Base-by-base conservation (phyloP, 1,140 invertebrate species). In the Babylonia areolata region DNA sequence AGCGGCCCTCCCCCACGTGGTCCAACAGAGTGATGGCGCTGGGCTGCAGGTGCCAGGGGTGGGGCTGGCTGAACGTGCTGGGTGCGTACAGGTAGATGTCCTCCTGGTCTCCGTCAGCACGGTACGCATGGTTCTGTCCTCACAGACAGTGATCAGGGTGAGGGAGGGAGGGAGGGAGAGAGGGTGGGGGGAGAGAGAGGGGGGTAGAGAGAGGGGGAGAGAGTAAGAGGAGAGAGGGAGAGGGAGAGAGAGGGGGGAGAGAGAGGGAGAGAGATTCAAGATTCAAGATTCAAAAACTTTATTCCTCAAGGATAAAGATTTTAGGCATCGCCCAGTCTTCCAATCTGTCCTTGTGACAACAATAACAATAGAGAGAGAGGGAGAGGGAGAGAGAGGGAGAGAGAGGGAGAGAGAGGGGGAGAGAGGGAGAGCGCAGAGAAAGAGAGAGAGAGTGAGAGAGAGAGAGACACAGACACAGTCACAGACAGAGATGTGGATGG, bases 81-180 rank as follows among this genome's bases (percentile, higher is more conserved):
- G 58, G 80, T 5, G 85, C 87, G 71, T 89, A 88, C 42, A 88
- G 33, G 69, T 81, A 86, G 3, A 86, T 40, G 3, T 86, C 85
- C 40, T 86, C 85, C 40, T 46, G 42, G 42, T 46, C 42, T 12
- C 42, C 42, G 5, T 46, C 5, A 6, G 42, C 5, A 5, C 15
- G 42, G 42, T 46, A 20, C 3, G 58, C n/a, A 23, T 64, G 3
- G 58, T 64, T 64, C 17, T 20, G n/a, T n/a, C n/a, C n/a, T n/a
- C n/a, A n/a, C n/a, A n/a, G n/a, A n/a, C n/a, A n/a, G n/a, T n/a
- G n/a, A n/a, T n/a, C n/a, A n/a, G n/a, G n/a, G n/a, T n/a, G n/a
- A n/a, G n/a, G n/a, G n/a, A n/a, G n/a, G n/a, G n/a, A n/a, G n/a
- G n/a, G n/a, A n/a, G n/a, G n/a, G n/a, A n/a, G n/a, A n/a, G n/a